These are phyloP conservation scores for Drosophila ironensis DNA, from an alignment of 1,140 invertebrate genomes.

Conservation along the genomic window DNA sequence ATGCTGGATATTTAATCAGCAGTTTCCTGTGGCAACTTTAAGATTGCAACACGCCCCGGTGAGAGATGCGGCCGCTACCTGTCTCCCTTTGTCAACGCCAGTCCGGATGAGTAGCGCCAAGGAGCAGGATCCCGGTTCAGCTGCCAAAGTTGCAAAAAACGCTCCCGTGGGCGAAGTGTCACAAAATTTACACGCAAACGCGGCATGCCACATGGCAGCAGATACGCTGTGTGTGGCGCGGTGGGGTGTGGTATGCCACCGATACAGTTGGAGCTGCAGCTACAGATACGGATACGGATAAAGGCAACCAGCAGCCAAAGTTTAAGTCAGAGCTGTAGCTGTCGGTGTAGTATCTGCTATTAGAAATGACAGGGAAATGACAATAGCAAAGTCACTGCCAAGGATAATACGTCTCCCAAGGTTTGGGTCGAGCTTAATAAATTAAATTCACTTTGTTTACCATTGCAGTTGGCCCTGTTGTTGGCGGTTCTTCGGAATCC, in stretches of 20 bases:
- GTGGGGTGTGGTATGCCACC: constrained; percentile 8
- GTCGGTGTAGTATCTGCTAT: background rate
- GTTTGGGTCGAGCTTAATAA: background rate
- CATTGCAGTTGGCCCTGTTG: too few species aligned
- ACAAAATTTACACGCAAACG: constrained; percentile 69
- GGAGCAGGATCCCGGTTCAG: constrained; percentile 17
- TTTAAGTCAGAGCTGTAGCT: background rate
- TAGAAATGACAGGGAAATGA: constrained; percentile 9
- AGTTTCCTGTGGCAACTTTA: constrained; percentile 58
- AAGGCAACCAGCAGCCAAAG: constrained; percentile 15
- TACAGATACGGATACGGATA: background rate
- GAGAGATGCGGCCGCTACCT: background rate
- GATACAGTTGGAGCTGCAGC: constrained; percentile 7
- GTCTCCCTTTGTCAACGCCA: constrained; percentile 61
- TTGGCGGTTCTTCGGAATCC: too few species aligned
- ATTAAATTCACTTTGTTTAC: background rate
- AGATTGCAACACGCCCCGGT: background rate
- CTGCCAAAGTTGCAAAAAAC: constrained; percentile 45
- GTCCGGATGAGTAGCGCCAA: constrained; percentile 63
- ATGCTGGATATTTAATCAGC: constrained; percentile 58
- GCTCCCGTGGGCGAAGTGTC: constrained; percentile 75
- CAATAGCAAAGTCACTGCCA: constrained; percentile 1
- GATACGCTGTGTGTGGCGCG: too few species aligned
- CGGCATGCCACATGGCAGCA: constrained; percentile 57
- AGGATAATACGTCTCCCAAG: background rate